Percentiles rank a stretch among this genome's conserved stretches.
Evolutionary conservation across 2,888 invertebrate genomes (phyloP).

Genomic region (Hydriomena furcata): DNA sequence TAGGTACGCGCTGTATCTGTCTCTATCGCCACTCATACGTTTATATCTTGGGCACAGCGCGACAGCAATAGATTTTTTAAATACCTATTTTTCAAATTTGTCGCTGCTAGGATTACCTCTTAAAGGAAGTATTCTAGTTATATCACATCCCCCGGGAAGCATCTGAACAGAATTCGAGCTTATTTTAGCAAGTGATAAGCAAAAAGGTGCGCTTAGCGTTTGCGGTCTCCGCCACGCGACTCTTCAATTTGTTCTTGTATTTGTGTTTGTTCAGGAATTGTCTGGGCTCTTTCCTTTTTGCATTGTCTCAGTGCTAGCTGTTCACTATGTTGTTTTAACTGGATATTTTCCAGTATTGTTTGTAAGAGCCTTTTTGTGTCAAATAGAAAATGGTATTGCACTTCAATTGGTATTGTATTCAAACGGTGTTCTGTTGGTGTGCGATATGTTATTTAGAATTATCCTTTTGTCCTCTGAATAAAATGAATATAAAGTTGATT

Average conservation of each 20-base stretch:
- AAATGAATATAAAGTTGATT: too few relatives aligned
- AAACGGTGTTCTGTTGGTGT: too few relatives aligned
- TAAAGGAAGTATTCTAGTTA: constrained; percentile 22
- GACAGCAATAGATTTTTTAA: too few relatives aligned
- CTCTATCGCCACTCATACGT: too few relatives aligned
- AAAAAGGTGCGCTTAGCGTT: constrained; percentile 31
- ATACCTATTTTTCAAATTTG: too few relatives aligned
- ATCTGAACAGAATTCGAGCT: constrained; percentile 30
- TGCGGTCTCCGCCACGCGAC: constrained; percentile 23
- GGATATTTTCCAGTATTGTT: constrained; percentile 15
- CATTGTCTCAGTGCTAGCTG: constrained; percentile 23
- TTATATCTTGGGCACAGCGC: too few relatives aligned
- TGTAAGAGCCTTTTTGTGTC: constrained; percentile 19
- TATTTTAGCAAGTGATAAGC: constrained; percentile 30
- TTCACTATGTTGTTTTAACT: constrained; percentile 18
- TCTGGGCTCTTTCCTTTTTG: constrained; percentile 24
- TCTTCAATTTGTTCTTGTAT: constrained; percentile 29
- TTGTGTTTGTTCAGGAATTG: constrained; percentile 28
- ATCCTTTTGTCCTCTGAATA: too few relatives aligned
- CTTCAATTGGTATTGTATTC: neutral
- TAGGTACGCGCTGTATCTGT: too few relatives aligned
- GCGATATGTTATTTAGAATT: too few relatives aligned
- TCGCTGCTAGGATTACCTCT: too few relatives aligned
- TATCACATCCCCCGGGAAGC: constrained; percentile 26
- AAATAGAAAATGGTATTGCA: neutral